These are phyloP conservation scores for Boloria selene DNA, from an alignment of 2,888 invertebrate species.

Conservation along the genomic window DNA sequence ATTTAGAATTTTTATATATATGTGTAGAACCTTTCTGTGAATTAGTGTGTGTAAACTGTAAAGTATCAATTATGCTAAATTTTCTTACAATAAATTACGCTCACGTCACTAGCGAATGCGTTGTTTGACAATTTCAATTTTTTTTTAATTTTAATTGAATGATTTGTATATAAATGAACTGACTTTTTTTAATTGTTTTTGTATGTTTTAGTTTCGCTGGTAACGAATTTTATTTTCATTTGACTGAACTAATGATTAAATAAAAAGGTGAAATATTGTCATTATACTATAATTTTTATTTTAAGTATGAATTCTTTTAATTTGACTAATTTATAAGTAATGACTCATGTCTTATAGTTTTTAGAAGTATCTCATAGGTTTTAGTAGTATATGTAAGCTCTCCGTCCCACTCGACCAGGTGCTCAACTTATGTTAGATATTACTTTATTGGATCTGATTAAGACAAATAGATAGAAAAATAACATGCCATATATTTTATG, in stretches of 20 bases:
- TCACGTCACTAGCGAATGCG: slow-evolving; percentile 5
- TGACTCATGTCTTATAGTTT: no score
- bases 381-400: background rate
- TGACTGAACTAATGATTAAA: background rate
- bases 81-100: background rate
- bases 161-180: no score
- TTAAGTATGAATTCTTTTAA: background rate
- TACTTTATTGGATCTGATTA: slow-evolving; percentile 59
- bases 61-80: background rate
- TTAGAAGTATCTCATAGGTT: background rate
- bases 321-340: background rate
- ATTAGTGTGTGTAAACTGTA: no score
- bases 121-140: background rate
- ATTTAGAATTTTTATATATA: no score
- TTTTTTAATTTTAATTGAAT: background rate
- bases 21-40: no score
- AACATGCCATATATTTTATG: slow-evolving; percentile 81
- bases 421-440: slow-evolving; percentile 51
- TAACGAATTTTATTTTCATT: slow-evolving; percentile 7
- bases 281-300: no score
- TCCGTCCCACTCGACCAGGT: slow-evolving; percentile 44
- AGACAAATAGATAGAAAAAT: slow-evolving; percentile 60
- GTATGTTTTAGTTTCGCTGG: slow-evolving; percentile 2
- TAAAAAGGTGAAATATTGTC: background rate
- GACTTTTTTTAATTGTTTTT: background rate